phyloP scores from a whole-genome alignment of 1,140 invertebrate species.

The Lucilia sericata region DNA sequence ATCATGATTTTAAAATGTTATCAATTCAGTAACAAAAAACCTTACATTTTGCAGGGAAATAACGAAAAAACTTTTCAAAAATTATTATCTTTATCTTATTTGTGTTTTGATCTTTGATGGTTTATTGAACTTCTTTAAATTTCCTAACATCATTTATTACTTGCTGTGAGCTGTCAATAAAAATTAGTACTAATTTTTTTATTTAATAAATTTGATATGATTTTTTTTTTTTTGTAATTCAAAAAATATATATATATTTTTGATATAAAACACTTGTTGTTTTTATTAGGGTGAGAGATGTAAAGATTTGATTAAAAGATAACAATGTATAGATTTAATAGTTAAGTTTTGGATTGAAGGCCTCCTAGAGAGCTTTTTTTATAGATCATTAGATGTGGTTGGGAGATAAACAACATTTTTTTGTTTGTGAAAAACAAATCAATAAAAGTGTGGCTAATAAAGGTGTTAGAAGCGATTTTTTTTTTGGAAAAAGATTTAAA shows the following conservation, averaged over 20 bases:
- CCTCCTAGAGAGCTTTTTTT: too few relatives aligned
- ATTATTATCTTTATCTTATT: too few relatives aligned
- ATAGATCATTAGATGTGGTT: too few relatives aligned
- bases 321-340: not conserved
- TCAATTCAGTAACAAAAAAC: too few relatives aligned
- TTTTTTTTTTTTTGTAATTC: not conserved
- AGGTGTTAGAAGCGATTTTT: too few relatives aligned
- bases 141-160: constrained; percentile 59
- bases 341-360: not conserved
- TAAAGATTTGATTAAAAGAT: not conserved
- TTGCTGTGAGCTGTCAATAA: constrained; percentile 67
- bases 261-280: constrained; percentile 31
- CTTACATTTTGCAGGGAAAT: too few relatives aligned
- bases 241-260: not conserved
- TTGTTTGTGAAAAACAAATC: too few relatives aligned
- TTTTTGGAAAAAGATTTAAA: too few relatives aligned
- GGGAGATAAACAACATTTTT: too few relatives aligned
- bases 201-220: not conserved
- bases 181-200: constrained; percentile 56
- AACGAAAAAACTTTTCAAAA: too few relatives aligned
- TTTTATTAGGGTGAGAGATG: not conserved
- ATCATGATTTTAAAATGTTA: too few relatives aligned
- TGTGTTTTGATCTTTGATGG: not conserved
- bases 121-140: not conserved
- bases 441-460: too few relatives aligned